A percentile compares a stretch with the other conserved stretches of the same genome.
Evolutionary conservation across 1,140 invertebrate genomes (phyloP).

Genomic region (Goniozus legneri): DNA sequence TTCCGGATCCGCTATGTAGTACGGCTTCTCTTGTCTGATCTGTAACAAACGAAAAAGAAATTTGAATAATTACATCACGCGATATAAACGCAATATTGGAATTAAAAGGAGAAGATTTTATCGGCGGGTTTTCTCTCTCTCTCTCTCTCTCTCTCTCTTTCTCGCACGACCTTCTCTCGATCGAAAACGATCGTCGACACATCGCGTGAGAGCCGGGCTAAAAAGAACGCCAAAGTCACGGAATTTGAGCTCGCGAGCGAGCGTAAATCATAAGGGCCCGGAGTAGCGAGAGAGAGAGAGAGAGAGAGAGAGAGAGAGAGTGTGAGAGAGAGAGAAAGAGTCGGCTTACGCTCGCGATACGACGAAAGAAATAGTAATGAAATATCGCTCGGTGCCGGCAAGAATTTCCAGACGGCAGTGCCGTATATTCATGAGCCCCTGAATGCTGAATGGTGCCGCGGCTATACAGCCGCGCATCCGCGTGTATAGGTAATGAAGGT

Average conservation of each 20-base stretch:
- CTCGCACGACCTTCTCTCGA: no score
- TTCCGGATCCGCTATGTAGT: conserved; percentile 96
- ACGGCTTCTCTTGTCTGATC: conserved; percentile 97
- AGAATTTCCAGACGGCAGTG: conserved; percentile 15
- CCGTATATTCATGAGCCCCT: conserved; percentile 41
- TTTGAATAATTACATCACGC: no score
- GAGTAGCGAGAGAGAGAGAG: conserved; percentile 1
- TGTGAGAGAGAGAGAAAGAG: conserved; percentile 8
- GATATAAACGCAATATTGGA: no score
- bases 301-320: conserved; percentile 8
- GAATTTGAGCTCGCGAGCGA: no score
- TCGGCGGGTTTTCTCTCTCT: no score
- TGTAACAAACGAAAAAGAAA: conserved; percentile 65
- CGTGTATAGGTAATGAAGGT: conserved; percentile 48
- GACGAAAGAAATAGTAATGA: conserved; percentile 13
- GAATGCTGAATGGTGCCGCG: conserved; percentile 40
- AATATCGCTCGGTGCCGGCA: conserved; percentile 16
- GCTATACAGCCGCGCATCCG: conserved; percentile 22
- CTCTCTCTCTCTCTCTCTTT: no score
- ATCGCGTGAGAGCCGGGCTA: no score
- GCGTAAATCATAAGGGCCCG: neutral
- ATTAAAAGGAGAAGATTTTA: no score
- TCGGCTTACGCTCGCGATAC: conserved; percentile 1
- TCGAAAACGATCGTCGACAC: no score
- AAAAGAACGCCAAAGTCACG: no score